Base-by-base conservation (phyloP, 2,797 vertebrate species). In the Coilia nasus region DNA sequence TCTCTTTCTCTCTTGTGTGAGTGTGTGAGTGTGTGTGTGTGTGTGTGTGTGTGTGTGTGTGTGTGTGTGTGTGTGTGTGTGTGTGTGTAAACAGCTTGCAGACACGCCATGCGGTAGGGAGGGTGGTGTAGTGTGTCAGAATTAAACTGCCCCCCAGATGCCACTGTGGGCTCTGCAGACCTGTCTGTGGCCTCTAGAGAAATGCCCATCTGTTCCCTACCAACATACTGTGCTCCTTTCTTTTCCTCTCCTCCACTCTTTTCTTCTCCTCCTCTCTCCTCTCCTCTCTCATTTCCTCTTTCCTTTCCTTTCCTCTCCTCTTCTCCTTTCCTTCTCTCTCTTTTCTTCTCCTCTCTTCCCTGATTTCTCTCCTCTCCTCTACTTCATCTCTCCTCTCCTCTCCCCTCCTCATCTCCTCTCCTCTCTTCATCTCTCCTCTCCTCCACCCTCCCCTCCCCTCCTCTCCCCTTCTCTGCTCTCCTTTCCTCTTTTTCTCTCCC, bases 201-300 rank as follows among this genome's bases (percentile, higher is more conserved):
- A 75, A 35, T 1, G 15, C 14, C 88, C 90, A 88, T 85, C 83
- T 83, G 82, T 82, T 88, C 86, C 82, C 88, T 83, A 31, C 2
- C 11, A 15, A 15, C 31, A 19, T 12, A 17, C 28, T 31, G 11
- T 14, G 2, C 28, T 41, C 28, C 67, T 75, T 28, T 75, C 67
- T 15, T 41, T 28, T 35, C 31, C 14, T 14, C 10, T 10, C n/a
- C 64, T 12, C 23, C 31, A 11, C 12, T 67, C 64, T 28, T 28
- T 9, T 11, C n/a, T 25, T 59, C 15, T 54, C 9, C 14, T 23
- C 44, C 19, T 31, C 84, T 60, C 75, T 82, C 31, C 41, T 35
- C 17, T 54, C 31, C 14, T 31, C 6, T 56, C 31, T 19, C 25
- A 19, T 12, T 15, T 82, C 57, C 57, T 57, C 17, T 21, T 5